Evolutionary conservation across 2,113 vertebrate species (phyloP).

Genomic region (Chrysochloris asiatica): DNA sequence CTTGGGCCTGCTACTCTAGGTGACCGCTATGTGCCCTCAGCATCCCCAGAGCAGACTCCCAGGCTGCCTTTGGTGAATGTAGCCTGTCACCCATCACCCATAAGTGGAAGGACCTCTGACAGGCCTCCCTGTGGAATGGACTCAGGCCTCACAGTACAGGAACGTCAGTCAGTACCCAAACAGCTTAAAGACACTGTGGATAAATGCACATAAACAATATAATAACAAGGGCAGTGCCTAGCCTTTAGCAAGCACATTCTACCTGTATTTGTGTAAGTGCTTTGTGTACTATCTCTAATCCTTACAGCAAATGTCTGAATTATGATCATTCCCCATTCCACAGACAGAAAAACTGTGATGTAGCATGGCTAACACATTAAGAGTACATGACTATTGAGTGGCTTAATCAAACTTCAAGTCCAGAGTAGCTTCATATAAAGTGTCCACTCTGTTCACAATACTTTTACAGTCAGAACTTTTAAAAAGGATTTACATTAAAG

Average conservation of each 20-base stretch:
- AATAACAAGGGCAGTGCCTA: too few relatives aligned
- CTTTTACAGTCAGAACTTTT: background rate
- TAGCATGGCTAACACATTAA: background rate
- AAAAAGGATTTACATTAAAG: background rate
- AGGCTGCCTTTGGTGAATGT: background rate
- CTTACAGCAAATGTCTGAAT: background rate
- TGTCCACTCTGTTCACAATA: background rate
- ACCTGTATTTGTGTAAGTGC: background rate
- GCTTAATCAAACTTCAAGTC: background rate
- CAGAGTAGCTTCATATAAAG: background rate
- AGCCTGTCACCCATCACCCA: background rate
- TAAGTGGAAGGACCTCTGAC: background rate
- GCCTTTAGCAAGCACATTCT: too few relatives aligned
- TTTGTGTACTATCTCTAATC: background rate
- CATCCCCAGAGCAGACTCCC: background rate
- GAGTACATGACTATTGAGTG: background rate
- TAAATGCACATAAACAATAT: too few relatives aligned
- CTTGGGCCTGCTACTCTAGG: conserved; percentile 72
- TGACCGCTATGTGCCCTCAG: conserved; percentile 78
- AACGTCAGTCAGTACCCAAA: background rate
- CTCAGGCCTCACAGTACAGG: background rate
- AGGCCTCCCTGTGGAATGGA: background rate
- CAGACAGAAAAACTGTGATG: background rate
- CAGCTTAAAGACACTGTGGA: background rate
- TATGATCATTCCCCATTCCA: background rate